Conservation (phyloP, 2,888 invertebrate species). For the Julus scandinavius region DNA sequence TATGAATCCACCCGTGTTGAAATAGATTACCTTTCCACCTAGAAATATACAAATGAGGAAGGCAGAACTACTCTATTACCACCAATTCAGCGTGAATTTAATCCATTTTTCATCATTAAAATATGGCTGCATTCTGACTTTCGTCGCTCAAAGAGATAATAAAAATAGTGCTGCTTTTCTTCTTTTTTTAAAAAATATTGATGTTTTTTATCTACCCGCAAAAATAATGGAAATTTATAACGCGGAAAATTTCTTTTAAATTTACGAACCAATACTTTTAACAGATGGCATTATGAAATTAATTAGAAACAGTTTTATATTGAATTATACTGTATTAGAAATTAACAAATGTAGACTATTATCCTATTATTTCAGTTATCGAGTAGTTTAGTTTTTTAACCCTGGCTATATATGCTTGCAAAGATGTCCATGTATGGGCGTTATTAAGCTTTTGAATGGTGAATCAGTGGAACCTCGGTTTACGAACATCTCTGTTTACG, state of each 20-base stretch:
- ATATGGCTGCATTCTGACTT: neutral
- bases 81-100: neutral
- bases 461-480: no score
- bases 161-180: neutral
- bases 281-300: no score
- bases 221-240: neutral
- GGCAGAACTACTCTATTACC: constrained; percentile 21
- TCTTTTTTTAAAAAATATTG: neutral
- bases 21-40: constrained; percentile 19
- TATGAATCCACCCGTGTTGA: neutral
- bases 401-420: no score
- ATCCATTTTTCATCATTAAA: constrained; percentile 22
- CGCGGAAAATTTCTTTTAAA: neutral
- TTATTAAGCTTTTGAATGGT: no score
- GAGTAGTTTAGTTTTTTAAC: no score
- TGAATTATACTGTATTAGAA: no score
- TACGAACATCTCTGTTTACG: no score
- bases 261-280: no score
- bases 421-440: no score
- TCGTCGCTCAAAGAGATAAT: neutral
- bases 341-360: no score
- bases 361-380: no score
- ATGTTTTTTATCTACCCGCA: neutral
- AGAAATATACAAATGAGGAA: neutral
- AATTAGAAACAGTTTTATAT: no score